Evolutionary conservation across 2,888 invertebrate genomes (phyloP).

Genomic region (Clepsis dumicolana): DNA sequence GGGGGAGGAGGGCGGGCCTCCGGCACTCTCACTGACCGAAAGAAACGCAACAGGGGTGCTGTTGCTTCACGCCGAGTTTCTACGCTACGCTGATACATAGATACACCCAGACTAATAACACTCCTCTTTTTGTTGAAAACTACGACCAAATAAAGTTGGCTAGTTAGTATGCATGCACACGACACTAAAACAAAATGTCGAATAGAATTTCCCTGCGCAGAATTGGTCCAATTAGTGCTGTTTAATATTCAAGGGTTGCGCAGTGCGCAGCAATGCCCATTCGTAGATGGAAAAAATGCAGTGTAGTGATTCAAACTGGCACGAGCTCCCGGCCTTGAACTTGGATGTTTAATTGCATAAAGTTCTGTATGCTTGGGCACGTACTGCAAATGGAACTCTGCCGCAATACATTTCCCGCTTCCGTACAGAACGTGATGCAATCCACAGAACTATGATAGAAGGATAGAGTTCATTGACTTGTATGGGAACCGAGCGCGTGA

Average conservation of each 20-base stretch:
- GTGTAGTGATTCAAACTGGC: neutral
- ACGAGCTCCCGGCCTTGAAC: constrained; percentile 21
- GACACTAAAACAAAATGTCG: neutral
- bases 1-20: too few relatives aligned
- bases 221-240: constrained; percentile 1
- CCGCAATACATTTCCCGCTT: constrained; percentile 6
- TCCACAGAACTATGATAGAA: too few relatives aligned
- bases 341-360: constrained; percentile 32
- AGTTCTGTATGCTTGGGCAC: constrained; percentile 18
- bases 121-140: too few relatives aligned
- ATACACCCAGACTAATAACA: too few relatives aligned
- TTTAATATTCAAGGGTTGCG: constrained; percentile 21
- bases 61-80: too few relatives aligned
- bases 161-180: neutral
- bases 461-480: too few relatives aligned
- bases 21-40: too few relatives aligned
- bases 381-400: constrained; percentile 26
- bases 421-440: neutral
- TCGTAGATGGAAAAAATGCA: neutral
- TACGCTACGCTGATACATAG: too few relatives aligned
- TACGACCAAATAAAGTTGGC: too few relatives aligned
- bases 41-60: too few relatives aligned
- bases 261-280: neutral
- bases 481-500: too few relatives aligned
- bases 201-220: neutral